Evolutionary conservation across 92 coral and sea anemone genomes (phyloP), one percentile per base, ranked within the genome.

Genomic region (Umimayanthus chanpuru): DNA sequence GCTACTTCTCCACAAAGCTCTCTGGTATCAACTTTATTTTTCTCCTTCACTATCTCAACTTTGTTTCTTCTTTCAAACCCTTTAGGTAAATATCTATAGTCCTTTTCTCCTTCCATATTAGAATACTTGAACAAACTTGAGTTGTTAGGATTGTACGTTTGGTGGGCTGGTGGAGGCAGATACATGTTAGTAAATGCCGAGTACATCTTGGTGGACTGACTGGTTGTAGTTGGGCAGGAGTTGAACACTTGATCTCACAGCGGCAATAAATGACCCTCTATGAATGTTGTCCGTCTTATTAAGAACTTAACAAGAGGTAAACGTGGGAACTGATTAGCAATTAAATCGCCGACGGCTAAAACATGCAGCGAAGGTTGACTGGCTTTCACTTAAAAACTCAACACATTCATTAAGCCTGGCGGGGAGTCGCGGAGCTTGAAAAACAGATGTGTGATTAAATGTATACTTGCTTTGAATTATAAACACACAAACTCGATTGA

Each of bases 361-460:
- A 70, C 78, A 83, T 29, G 87, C 66, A 70, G 77, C 38, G 67
- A 83, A 83, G 92, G 83, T 90, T 90, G 91, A 91, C 89, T 90
- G 92, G 88, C 93, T 89, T 91, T 92, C 89, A 92, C 88, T 88
- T 89, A 88, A 86, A 86, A 73, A 91, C 85, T 87, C 90, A 87
- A 88, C 93, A 89, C 94, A 93, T 93, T 93, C 94, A 94, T 93
- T 89, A 76, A 70, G 75, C 95, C n/a, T 87, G 82, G 98, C 92
- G 87, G 98, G 98, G 94, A 92, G 98, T 74, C 92, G 66, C 90
- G 82, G 81, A 86, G 93, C 84, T 91, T 85, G 90, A 88, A 85
- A 93, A 78, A 85, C 98, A 94, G 98, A 94, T 94, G 98, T 90
- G 91, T 89, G 61, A 85, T 84, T 91, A 81, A 91, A 83, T 83